Evolutionary conservation across 2,888 invertebrate species (phyloP), one percentile per base, ranked within the genome.

Genomic region (Amphimallon solstitiale): DNA sequence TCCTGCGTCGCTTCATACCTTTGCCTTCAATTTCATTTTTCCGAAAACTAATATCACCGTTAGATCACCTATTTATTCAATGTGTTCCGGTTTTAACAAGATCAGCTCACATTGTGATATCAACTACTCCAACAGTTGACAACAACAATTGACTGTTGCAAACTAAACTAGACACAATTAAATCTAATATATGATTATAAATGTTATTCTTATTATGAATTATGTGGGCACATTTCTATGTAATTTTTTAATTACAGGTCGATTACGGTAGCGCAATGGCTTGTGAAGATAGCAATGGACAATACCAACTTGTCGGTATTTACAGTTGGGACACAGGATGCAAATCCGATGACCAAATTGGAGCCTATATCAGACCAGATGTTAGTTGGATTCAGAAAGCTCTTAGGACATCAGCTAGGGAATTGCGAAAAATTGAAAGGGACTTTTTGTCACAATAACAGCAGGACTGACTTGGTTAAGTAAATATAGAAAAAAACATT

Each of bases 231-330:
- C 10, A 17, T 14, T n/a, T 7, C 12, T 56, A 37, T 6, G 2
- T n/a, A 35, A 38, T 51, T 51, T 23, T 19, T 21, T 60, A n/a
- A 59, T 76, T 76, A 49, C 35, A 83, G 82, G 82, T 82, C n/a
- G 94, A 94, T 78, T 86, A 89, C 60, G 94, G 94, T 51, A 92
- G 92, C 72, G 94, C 93, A 0, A 82, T 94, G 51, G 93, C 93
- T 4, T 94, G 94, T 78, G 88, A 90, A 9, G 87, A 86, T 7
- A 89, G 88, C 1, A 87, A 90, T 69, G 90, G 89, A 10, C 86
- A 86, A 68, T 91, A 88, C 77, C 88, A 88, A 5, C 84, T 94
- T 19, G 85, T 89, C 73, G 94, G 93, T 64, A 84, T 93, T 69
- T 93, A 90, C 83, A 89, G 90, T 29, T 90, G 90, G 85, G 93